Conservation (phyloP, 2,888 invertebrate species). For the Sussaba pulchella region DNA sequence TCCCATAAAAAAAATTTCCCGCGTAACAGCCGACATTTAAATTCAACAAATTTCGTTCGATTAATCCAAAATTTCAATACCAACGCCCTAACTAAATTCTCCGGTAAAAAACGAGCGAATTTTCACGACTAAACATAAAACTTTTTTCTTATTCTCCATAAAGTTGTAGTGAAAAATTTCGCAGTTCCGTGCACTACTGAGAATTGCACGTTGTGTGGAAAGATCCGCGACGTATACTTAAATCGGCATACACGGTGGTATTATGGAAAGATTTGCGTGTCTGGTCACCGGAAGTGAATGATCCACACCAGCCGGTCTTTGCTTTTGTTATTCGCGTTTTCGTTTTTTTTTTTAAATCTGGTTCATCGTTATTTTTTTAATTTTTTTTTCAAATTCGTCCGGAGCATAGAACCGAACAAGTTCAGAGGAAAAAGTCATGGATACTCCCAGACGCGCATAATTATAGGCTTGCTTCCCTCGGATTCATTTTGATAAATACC, state of each 20-base stretch:
- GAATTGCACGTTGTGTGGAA: constrained; percentile 25
- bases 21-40: too few relatives aligned
- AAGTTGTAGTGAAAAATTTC: neutral
- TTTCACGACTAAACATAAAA: too few relatives aligned
- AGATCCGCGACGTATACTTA: constrained; percentile 36
- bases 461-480: constrained; percentile 42
- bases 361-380: constrained; percentile 16
- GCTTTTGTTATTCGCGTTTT: constrained; percentile 46
- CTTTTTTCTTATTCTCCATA: too few relatives aligned
- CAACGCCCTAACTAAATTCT: too few relatives aligned
- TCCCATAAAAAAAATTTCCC: too few relatives aligned
- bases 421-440: constrained; percentile 31
- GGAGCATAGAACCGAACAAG: constrained; percentile 14
- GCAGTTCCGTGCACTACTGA: neutral
- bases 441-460: constrained; percentile 51
- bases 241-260: constrained; percentile 19
- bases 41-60: too few relatives aligned
- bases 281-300: constrained; percentile 59
- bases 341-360: constrained; percentile 27
- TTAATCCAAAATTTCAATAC: too few relatives aligned
- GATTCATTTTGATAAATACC: constrained; percentile 30
- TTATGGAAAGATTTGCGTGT: constrained; percentile 62
- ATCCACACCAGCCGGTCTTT: constrained; percentile 60
- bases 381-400: neutral
- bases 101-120: too few relatives aligned